A percentile compares a stretch with the other conserved stretches of the same genome.
Evolutionary conservation across 2,888 invertebrate genomes (phyloP).

Genomic region (Hymenopus coronatus): DNA sequence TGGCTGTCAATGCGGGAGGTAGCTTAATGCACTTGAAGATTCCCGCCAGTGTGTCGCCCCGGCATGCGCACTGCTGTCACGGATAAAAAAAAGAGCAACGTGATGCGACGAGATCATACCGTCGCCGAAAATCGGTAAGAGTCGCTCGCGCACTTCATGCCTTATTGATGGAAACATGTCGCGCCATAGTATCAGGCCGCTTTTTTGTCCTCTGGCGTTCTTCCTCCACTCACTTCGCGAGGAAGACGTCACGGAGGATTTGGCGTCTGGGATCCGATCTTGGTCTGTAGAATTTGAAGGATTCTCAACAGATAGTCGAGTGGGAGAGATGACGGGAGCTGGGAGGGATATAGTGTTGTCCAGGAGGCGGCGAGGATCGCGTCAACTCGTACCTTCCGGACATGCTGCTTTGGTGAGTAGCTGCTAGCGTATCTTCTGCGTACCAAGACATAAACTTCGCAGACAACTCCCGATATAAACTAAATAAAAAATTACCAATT

Average conservation of each 20-base stretch:
- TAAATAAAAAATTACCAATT: no score
- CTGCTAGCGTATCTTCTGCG: no score
- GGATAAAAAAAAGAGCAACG: not conserved
- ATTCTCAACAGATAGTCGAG: not conserved
- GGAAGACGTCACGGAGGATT: not conserved
- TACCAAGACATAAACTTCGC: no score
- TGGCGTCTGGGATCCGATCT: not conserved
- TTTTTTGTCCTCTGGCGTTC: not conserved
- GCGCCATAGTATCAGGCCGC: not conserved
- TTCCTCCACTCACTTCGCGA: not conserved
- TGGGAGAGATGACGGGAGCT: not conserved
- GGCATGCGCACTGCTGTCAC: not conserved
- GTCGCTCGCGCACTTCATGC: not conserved
- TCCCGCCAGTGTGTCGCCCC: not conserved
- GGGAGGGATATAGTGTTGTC: not conserved
- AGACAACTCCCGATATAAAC: no score
- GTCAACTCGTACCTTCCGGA: not conserved
- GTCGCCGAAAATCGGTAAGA: not conserved
- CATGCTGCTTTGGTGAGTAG: not conserved
- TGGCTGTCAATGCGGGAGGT: not conserved
- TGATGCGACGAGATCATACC: not conserved
- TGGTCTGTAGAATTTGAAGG: not conserved
- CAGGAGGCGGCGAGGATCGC: not conserved
- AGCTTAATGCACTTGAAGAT: not conserved
- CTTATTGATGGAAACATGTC: not conserved